These are phyloP conservation scores for Ardeotis arabs DNA, from an alignment of 2,113 vertebrate species.

Conservation along the genomic window DNA sequence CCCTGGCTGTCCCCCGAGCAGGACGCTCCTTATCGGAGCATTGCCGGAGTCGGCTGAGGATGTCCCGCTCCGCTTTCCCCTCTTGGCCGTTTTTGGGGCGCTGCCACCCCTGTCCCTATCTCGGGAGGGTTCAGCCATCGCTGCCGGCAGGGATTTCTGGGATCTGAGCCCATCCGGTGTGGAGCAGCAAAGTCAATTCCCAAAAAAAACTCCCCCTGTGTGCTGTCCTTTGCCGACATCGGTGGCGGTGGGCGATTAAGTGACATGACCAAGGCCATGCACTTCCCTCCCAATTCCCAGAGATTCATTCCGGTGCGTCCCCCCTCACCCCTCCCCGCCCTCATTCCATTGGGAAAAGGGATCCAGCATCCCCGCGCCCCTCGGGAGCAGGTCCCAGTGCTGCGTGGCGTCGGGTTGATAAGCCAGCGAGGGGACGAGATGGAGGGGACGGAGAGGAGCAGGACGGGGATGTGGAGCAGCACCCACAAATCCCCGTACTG, in stretches of 20 bases:
- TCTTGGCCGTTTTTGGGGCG: background rate
- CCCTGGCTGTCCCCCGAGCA: background rate
- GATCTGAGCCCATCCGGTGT: background rate
- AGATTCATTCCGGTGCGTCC: fast-evolving
- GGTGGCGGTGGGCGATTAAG: fast-evolving
- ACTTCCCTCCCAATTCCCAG: fast-evolving
- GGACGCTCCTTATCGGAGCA: background rate
- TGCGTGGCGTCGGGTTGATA: too few species aligned
- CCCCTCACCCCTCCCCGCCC: fast-evolving
- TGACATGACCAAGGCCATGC: background rate
- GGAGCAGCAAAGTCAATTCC: background rate
- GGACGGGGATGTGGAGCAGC: background rate
- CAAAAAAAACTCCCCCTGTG: background rate
- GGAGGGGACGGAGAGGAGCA: background rate
- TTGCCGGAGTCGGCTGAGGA: fast-evolving
- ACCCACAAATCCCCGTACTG: fast-evolving
- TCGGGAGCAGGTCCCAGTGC: fast-evolving
- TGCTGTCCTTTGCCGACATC: fast-evolving
- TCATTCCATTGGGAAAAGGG: background rate
- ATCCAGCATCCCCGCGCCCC: fast-evolving
- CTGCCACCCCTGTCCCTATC: background rate
- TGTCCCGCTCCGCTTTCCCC: fast-evolving
- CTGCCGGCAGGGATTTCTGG: fast-evolving
- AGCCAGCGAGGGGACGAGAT: fast-evolving
- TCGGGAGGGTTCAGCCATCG: background rate